These are phyloP conservation scores for Galeopterus variegatus DNA, from an alignment of 2,113 vertebrate genomes.

Conservation along the genomic window DNA sequence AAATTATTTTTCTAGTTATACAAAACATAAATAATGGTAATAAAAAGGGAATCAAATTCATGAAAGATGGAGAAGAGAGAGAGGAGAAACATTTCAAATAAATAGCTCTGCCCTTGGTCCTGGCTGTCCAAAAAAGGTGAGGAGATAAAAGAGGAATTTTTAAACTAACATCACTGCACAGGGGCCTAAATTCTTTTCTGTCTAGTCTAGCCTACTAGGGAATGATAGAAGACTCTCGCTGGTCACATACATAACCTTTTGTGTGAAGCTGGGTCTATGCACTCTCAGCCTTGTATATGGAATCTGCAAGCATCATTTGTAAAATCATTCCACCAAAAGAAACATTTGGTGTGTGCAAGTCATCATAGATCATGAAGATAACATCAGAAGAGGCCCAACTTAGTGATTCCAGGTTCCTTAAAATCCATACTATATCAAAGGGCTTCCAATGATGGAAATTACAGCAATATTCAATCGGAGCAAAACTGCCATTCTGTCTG, in stretches of 20 bases:
- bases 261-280: background rate
- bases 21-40: conserved; percentile 86
- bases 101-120: conserved; percentile 26
- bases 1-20: conserved; percentile 88
- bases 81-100: conserved; percentile 59
- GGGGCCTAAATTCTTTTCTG: background rate
- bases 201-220: background rate
- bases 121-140: background rate
- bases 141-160: conserved; percentile 55
- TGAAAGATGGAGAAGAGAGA: conserved; percentile 73
- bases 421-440: background rate
- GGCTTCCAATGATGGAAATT: background rate
- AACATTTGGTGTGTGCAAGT: background rate
- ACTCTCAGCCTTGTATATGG: background rate
- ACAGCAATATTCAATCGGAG: background rate
- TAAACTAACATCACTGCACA: background rate
- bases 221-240: background rate
- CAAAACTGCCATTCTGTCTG: background rate
- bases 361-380: background rate
- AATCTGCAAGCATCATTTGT: background rate
- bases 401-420: background rate
- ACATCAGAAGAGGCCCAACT: background rate
- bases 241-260: background rate
- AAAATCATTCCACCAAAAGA: conserved; percentile 22
- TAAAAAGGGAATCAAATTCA: conserved; percentile 80